Conservation (phyloP, 2,113 vertebrate species). For the Eidolon helvum region DNA sequence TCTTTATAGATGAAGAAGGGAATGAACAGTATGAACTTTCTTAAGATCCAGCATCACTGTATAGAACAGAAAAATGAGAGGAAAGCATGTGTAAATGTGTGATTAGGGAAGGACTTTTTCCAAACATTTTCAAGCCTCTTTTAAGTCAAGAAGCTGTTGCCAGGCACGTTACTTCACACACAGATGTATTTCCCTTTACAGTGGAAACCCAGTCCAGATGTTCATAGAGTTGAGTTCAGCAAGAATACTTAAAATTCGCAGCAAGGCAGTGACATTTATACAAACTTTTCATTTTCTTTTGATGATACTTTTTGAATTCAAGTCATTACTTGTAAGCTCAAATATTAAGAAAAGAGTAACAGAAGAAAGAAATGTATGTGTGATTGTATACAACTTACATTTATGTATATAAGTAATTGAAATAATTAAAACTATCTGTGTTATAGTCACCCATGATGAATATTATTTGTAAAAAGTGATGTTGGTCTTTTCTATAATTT, state of each 20-base stretch:
- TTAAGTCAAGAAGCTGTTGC: not conserved
- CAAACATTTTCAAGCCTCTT: not conserved
- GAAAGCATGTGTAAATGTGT: not conserved
- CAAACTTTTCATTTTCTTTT: conserved; percentile 67
- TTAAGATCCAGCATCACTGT: not conserved
- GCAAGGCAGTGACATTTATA: conserved; percentile 59
- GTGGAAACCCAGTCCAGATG: conserved; percentile 25
- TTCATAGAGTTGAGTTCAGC: conserved; percentile 44
- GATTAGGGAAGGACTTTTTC: not conserved
- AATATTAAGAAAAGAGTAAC: conserved; percentile 3
- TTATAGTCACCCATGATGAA: not conserved
- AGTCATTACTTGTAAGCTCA: conserved; percentile 38
- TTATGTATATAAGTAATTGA: not conserved
- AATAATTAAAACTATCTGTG: not conserved
- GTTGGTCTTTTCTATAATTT: conserved; percentile 4
- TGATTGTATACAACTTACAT: not conserved
- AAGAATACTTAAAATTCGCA: conserved; percentile 28
- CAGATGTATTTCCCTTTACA: not conserved
- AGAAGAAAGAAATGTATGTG: not conserved
- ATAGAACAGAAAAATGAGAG: not conserved
- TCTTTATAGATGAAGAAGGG: not conserved
- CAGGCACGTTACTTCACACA: not conserved
- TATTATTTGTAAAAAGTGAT: not conserved
- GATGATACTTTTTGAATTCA: conserved; percentile 40
- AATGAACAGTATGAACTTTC: not conserved